These are phyloP conservation scores for Baronia brevicornis DNA, from an alignment of 2,888 invertebrate genomes.

Conservation along the genomic window DNA sequence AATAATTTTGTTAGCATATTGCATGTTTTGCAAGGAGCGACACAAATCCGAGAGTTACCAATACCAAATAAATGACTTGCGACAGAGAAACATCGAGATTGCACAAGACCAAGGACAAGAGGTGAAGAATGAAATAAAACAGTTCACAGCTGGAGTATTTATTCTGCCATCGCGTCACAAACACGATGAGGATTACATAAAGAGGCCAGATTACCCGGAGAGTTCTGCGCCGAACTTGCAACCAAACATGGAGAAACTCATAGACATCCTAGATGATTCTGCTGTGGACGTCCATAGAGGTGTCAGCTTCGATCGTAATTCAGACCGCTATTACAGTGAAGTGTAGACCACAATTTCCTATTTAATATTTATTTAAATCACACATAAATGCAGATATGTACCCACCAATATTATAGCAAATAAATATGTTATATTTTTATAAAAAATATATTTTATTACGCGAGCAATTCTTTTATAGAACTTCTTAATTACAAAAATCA, in stretches of 20 bases:
- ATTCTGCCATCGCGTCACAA: conserved; percentile 50
- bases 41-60: conserved; percentile 52
- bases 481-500: too few relatives aligned
- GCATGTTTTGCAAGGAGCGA: conserved; percentile 59
- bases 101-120: conserved; percentile 33
- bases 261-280: conserved; percentile 45
- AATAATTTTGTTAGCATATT: conserved; percentile 56
- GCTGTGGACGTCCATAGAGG: conserved; percentile 35
- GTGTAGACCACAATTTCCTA: conserved; percentile 27
- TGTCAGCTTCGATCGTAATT: conserved; percentile 46
- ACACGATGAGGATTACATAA: conserved; percentile 44
- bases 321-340: conserved; percentile 40
- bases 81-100: conserved; percentile 37
- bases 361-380: conserved; percentile 8
- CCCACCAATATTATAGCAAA: conserved; percentile 13
- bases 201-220: conserved; percentile 62
- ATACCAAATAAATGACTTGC: conserved; percentile 48
- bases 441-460: neutral
- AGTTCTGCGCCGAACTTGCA: conserved; percentile 39
- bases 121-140: conserved; percentile 38
- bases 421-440: conserved; percentile 1
- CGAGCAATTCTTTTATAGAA: neutral
- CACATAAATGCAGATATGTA: conserved; percentile 9
- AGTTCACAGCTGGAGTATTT: conserved; percentile 50
- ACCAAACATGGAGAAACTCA: conserved; percentile 42